A percentile compares a stretch with the other conserved stretches of the same genome.
Conservation (phyloP, 64 coral and sea anemone genomes). For the Cladopsammia gracilis region DNA sequence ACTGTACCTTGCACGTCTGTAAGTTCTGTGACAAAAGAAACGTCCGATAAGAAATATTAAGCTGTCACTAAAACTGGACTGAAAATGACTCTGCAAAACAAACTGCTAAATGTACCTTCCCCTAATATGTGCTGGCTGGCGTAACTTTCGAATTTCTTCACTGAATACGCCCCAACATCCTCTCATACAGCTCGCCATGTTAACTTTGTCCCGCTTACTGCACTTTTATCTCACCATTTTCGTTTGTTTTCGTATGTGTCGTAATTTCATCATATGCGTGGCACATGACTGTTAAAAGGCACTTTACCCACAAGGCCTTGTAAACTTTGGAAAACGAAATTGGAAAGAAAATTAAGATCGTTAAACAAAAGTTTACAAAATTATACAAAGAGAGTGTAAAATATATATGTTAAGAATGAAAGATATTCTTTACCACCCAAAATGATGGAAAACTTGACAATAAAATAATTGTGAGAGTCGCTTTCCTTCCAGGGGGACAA, state of each 20-base stretch:
- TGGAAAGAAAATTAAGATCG: background rate
- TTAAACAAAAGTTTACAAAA: background rate
- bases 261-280: slow-evolving; percentile 68
- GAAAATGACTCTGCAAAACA: background rate
- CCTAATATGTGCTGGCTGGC: slow-evolving; percentile 63
- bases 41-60: background rate
- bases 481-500: background rate
- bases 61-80: background rate
- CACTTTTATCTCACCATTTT: background rate
- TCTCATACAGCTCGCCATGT: slow-evolving; percentile 81
- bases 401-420: background rate
- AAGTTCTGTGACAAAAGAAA: slow-evolving; percentile 54
- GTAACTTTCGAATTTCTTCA: slow-evolving; percentile 72
- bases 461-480: no score
- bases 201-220: background rate
- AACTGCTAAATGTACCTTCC: slow-evolving; percentile 52
- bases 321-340: no score
- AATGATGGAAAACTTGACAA: background rate
- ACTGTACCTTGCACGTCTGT: slow-evolving; percentile 81
- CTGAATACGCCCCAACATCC: slow-evolving; percentile 79
- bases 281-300: slow-evolving; percentile 10
- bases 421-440: background rate
- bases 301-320: slow-evolving; percentile 14
- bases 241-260: slow-evolving; percentile 32
- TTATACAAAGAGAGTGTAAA: background rate